Evolutionary conservation across 2,113 vertebrate species (phyloP), one percentile per base, ranked within the genome.

Genomic region (Percina caprodes): DNA sequence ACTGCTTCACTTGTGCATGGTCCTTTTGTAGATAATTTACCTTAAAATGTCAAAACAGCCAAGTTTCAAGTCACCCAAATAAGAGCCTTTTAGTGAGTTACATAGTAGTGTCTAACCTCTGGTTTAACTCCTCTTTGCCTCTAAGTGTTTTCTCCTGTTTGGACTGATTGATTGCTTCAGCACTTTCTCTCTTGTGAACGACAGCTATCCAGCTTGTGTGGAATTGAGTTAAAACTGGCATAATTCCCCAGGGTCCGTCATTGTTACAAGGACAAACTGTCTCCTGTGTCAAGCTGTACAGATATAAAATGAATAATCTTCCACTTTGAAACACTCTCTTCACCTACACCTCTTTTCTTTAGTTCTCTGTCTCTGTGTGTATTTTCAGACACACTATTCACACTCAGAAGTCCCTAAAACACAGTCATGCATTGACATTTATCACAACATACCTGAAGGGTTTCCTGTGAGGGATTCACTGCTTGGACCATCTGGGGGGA

Each of bases 141-240:
- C 35, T 75, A 58, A 84, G 82, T 82, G 84, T 77, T 80, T 87
- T 90, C 70, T 80, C 63, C 62, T 90, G 67, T 88, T 87, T 65
- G 49, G 56, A 70, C 51, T 3, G 23, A 81, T 74, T 87, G 63
- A 72, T 79, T 21, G 15, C 58, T 54, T 13, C 48, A 9, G 61
- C 68, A 71, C 69, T 78, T 73, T 26, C 5, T 14, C 9, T 14
- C 42, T 56, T 24, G 62, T 63, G 60, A 80, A 60, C 4, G 23
- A 13, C 73, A 84, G 54, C 69, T 52, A 42, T 42, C 30, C 23
- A 12, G 30, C 23, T 52, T 49, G 48, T 72, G 54, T 55, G 30
- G 19, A 78, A 74, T 12, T 30, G 10, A 58, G 24, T 61, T 80
- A 35, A 74, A 80, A 79, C 12, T 0, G 49, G 13, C 51, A 12